Base-by-base conservation (phyloP, 2,113 vertebrate species). In the Chauna torquata region DNA sequence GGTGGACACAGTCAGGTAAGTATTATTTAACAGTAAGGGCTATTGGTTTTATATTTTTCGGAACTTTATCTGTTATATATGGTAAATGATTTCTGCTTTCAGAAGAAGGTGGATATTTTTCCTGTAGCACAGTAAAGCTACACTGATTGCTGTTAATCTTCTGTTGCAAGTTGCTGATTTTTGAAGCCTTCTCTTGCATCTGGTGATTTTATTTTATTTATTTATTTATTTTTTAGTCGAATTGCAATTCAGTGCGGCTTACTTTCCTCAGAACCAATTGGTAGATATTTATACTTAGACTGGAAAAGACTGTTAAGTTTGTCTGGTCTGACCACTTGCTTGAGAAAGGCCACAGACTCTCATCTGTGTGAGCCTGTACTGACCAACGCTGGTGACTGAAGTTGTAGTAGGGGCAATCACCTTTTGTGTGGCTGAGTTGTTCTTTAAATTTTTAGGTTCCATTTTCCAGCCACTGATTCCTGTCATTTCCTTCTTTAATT, bases 1-100 rank as follows among this genome's bases (percentile, higher is more conserved):
- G 99, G 99, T 10, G 99, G 99, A 54, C 99, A 99, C 97, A 99
- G 99, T 95, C 99, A 98, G 98, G 99, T 99, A 83, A 44, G 98
- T 92, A 4, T 27, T 45, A 9, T 3, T 89, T 66, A 24, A 38
- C 27, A 45, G 0, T 9, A 52, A 86, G 6, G 25, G n/a, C 38
- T 71, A 0, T 4, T 20, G 0, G 16, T 1, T 82, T 83, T 45
- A 5, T 58, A 11, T 77, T 86, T 79, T 59, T 72, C 16, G 24
- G 55, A 54, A 17, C 32, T 44, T 74, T 84, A n/a, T 45, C 40
- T 85, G 8, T 64, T 94, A 6, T 8, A 76, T 95, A 61, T 76
- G 38, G 8, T 61, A 24, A 64, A 77, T 82, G 28, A 36, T 19
- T 69, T 47, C 17, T 74, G 20, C 25, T 83, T 68, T 55, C 18